Base-by-base conservation (phyloP, 2,888 invertebrate genomes). In the Cylloceria caligata region DNA sequence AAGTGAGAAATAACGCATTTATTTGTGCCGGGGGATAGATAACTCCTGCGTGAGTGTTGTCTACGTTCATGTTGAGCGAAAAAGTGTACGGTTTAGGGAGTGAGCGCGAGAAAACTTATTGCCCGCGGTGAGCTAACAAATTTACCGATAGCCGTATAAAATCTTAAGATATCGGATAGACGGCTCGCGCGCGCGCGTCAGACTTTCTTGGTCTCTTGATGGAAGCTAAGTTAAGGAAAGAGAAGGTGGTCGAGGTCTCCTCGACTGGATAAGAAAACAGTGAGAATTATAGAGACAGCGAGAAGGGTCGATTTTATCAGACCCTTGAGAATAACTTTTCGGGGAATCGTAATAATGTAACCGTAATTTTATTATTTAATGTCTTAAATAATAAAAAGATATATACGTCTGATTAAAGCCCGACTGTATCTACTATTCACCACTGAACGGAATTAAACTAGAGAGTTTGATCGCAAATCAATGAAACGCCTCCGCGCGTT, bases 1-100 rank as follows among this genome's bases (percentile, higher is more conserved):
- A 69, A 75, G 57, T 73, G 74, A 39, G 45, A 78, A 72, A 83
- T 83, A 72, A 71, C 55, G 74, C 55, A 79, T 83, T 79, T 72
- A 83, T 80, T 76, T 57, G 42, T 64, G 65, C 55, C 72, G 60
- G 6, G 80, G 80, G 60, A 80, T 74, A 62, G 49, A 83, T 74
- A 76, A 83, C 30, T 64, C 34, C 68, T 36, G 34, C 24, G 57
- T 67, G 72, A 49, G 24, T 67, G 49, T 34, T 39, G 60, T 60
- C 13, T 65, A 30, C 42, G 30, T 71, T 11, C 27, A 42, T 24
- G 57, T 42, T 42, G 42, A 57, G 49, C 71, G 71, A 69, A 34
- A 16, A 13, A 13, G 52, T 24, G 24, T 13, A 24, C 24, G 21
- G 11, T 52, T 52, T 24, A 24, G 52, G 52, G 5, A 1, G 49